phyloP scores from a whole-genome alignment of 2,113 vertebrate genomes.

The Sinocyclocheilus rhinocerous region DNA sequence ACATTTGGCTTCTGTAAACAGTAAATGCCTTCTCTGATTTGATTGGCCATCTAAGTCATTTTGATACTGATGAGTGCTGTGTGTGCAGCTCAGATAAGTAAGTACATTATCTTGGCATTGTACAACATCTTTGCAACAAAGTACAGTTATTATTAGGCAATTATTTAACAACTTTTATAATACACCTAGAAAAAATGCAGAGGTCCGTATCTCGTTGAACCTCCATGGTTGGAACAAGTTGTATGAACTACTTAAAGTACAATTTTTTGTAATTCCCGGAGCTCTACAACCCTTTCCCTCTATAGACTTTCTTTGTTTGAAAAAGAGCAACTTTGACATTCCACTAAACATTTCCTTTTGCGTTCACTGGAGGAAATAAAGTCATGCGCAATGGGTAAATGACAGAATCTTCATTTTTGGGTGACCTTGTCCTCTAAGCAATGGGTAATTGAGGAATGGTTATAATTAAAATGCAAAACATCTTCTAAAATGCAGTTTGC shows the following conservation, averaged over 20 bases:
- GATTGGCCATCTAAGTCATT: too few species aligned
- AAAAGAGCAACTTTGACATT: slow-evolving; percentile 16
- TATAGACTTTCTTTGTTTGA: not conserved
- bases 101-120: too few species aligned
- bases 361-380: not conserved
- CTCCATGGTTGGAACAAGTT: too few species aligned
- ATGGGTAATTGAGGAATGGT: slow-evolving; percentile 69
- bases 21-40: too few species aligned
- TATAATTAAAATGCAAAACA: slow-evolving; percentile 80
- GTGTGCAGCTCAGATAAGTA: too few species aligned
- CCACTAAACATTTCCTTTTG: not conserved
- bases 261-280: not conserved
- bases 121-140: too few species aligned
- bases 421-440: slow-evolving; percentile 2
- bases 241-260: not conserved
- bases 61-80: too few species aligned
- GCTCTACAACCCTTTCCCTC: not conserved
- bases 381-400: not conserved
- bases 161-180: not conserved
- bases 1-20: too few species aligned
- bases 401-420: not conserved
- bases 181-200: too few species aligned
- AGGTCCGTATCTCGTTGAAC: too few species aligned
- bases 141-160: not conserved
- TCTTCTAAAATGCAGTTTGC: slow-evolving; percentile 74